These are phyloP conservation scores for Polyommatus icarus DNA, from an alignment of 2,888 invertebrate genomes.

Conservation along the genomic window DNA sequence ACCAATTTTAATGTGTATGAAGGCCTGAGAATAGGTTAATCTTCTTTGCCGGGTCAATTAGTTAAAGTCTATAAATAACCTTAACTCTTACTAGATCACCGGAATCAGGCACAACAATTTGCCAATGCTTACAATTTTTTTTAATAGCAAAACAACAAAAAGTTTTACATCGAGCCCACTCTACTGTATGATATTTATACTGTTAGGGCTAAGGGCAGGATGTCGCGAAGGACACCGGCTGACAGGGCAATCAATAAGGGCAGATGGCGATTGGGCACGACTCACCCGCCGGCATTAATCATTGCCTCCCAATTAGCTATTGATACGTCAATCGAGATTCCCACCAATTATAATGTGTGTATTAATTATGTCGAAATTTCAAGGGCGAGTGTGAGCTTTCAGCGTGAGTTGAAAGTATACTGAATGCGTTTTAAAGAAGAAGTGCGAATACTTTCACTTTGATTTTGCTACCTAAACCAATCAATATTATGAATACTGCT, in stretches of 20 bases:
- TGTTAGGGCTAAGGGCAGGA: conserved; percentile 43
- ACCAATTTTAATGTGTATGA: too few species aligned
- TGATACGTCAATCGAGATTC: conserved; percentile 34
- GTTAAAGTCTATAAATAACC: too few species aligned
- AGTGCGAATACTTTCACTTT: too few species aligned
- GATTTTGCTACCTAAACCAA: too few species aligned
- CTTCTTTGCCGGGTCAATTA: too few species aligned
- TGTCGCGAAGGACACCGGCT: conserved; percentile 65
- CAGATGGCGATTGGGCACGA: conserved; percentile 79
- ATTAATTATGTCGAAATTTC: neutral
- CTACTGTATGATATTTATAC: conserved; percentile 14
- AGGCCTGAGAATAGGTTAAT: too few species aligned
- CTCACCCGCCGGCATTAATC: conserved; percentile 76
- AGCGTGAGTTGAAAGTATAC: neutral
- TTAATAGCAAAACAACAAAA: neutral
- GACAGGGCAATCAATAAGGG: conserved; percentile 80
- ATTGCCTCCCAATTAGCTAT: conserved; percentile 64
- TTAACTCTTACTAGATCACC: too few species aligned
- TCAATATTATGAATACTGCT: too few species aligned
- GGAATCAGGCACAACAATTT: too few species aligned
- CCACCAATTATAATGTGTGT: conserved; percentile 18
- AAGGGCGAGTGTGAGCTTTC: neutral
- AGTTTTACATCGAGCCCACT: neutral
- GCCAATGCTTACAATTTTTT: too few species aligned
- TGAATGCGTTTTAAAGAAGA: neutral